Conservation (phyloP, 2,113 vertebrate species). For the Chaetorhynchus papuensis region DNA sequence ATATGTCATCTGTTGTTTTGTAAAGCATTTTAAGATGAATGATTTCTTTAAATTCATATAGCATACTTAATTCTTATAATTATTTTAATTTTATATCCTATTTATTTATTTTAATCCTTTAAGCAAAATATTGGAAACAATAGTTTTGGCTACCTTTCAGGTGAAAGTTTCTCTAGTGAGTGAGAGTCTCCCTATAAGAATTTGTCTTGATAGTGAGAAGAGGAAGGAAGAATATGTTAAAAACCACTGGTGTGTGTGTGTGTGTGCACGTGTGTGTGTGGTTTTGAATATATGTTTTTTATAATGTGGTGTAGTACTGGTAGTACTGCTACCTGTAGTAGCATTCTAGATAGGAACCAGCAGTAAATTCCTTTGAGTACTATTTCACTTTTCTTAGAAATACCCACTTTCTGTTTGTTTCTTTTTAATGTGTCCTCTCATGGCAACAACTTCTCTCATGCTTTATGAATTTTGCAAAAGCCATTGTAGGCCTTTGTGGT, state of each 20-base stretch:
- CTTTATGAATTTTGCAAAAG: background rate
- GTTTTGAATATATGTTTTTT: background rate
- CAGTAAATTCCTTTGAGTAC: background rate
- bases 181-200: background rate
- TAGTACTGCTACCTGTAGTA: no score
- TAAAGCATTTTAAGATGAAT: background rate
- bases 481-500: background rate
- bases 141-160: background rate
- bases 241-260: accelerated
- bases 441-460: background rate
- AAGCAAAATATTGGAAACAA: background rate
- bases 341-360: background rate
- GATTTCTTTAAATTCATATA: background rate
- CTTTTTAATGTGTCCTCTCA: background rate
- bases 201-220: background rate
- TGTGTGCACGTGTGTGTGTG: background rate
- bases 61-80: background rate
- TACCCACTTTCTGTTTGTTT: background rate
- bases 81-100: background rate
- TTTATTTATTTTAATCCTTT: background rate
- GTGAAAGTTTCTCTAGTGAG: background rate
- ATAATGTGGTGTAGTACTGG: background rate
- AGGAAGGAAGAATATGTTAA: background rate
- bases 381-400: background rate
- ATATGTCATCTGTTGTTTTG: background rate